Evolutionary conservation across 2,888 invertebrate species (phyloP).

Genomic region (Amblyjoppa proteus): DNA sequence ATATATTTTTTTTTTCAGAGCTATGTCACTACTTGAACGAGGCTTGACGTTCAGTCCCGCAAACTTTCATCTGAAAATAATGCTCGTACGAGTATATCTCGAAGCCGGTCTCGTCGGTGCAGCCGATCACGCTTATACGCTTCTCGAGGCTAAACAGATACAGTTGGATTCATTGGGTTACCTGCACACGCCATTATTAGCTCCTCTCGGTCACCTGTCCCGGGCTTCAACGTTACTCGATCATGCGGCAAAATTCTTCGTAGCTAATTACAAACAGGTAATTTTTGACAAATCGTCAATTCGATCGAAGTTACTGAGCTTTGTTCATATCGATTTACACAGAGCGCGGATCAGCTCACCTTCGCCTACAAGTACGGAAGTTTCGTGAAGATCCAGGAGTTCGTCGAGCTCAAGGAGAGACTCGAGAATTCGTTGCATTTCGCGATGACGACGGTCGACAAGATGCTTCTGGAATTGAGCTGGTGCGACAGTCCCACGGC

Average conservation of each 20-base stretch:
- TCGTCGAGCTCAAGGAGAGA: conserved; percentile 93
- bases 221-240: conserved; percentile 90
- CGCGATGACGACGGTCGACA: conserved; percentile 88
- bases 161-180: conserved; percentile 97
- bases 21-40: conserved; percentile 80
- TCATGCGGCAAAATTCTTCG: conserved; percentile 93
- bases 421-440: conserved; percentile 94
- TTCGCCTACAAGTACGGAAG: conserved; percentile 98
- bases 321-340: conserved; percentile 71
- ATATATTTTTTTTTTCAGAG: conserved; percentile 73
- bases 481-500: conserved; percentile 78
- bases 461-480: conserved; percentile 89
- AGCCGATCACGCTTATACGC: conserved; percentile 79
- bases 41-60: conserved; percentile 89
- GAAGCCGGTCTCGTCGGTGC: conserved; percentile 82
- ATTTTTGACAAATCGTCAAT: not conserved
- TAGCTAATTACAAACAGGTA: conserved; percentile 95
- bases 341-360: conserved; percentile 96
- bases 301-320: not conserved
- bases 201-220: conserved; percentile 90
- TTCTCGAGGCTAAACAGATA: conserved; percentile 95
- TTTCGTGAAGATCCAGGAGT: conserved; percentile 96
- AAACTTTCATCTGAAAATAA: conserved; percentile 95
- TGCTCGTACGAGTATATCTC: conserved; percentile 93
- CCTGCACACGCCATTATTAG: conserved; percentile 91